These are phyloP conservation scores for Koerneria pararmatus DNA, from an alignment of 2,888 invertebrate genomes.

Conservation along the genomic window DNA sequence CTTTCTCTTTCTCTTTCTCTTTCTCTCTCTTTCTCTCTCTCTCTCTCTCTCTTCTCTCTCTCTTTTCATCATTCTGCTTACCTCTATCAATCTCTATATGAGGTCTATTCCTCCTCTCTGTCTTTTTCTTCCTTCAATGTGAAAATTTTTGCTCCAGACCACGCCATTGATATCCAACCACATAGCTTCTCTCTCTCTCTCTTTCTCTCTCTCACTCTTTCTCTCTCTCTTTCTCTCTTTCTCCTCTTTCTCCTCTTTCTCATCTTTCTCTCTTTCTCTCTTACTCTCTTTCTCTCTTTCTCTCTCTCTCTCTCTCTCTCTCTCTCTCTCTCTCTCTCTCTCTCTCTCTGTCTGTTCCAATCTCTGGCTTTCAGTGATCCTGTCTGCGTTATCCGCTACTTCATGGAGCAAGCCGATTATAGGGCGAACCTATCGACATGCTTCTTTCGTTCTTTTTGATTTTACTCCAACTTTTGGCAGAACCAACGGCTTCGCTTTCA, in stretches of 20 bases:
- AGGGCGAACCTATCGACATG: too few species aligned
- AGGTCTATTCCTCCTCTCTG: not conserved
- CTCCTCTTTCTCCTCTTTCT: not conserved
- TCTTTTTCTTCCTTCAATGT: not conserved
- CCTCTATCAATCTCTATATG: not conserved
- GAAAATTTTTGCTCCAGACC: not conserved
- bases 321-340: not conserved
- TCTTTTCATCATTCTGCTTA: slow-evolving; percentile 14
- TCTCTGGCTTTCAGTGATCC: not conserved
- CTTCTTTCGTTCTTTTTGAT: too few species aligned
- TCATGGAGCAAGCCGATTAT: too few species aligned
- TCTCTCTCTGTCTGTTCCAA: not conserved
- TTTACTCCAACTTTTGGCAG: too few species aligned
- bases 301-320: not conserved
- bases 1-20: not conserved
- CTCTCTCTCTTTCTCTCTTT: slow-evolving; percentile 7
- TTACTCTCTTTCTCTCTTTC: not conserved
- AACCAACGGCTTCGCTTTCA: too few species aligned
- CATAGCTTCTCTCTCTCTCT: slow-evolving; percentile 11
- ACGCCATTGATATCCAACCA: not conserved
- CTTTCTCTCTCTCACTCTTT: slow-evolving; percentile 14
- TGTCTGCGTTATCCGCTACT: not conserved
- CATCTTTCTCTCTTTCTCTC: not conserved
- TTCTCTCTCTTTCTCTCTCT: not conserved
- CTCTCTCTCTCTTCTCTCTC: too few species aligned